Evolutionary conservation across 2,113 vertebrate genomes (phyloP), one percentile per base, ranked within the genome.

Genomic region (Eretmochelys imbricata): DNA sequence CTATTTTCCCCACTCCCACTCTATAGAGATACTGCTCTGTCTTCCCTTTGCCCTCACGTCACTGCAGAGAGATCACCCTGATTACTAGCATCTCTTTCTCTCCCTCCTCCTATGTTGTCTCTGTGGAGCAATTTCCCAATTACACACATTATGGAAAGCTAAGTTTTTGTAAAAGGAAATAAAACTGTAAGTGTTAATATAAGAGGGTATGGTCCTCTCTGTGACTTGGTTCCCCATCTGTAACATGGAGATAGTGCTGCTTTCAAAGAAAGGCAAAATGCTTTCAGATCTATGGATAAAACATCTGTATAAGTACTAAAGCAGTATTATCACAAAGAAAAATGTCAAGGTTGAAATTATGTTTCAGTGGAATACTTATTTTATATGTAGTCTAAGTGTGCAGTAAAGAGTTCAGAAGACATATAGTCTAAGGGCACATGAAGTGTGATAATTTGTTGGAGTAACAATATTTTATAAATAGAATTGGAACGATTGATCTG

Each of bases 151-250:
- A 2, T 65, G 46, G 35, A 93, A 93, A 87, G 62, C 38, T 17
- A 86, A 35, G 86, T 88, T 82, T 72, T 95, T 35, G 38, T 82
- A 51, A 83, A 91, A 92, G 46, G 88, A 90, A 89, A 86, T 9
- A 11, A n/a, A 84, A 75, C 5, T 89, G 12, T 35, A 89, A 82
- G 83, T 51, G 10, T 50, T 91, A 78, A 27, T 10, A 6, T 10
- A 81, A 29, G 25, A 94, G 10, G 57, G 4, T 31, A 10, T 42
- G 19, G 17, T 53, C 42, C 1, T 16, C 9, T 78, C 38, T 79
- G 2, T 85, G 48, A 19, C 24, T 89, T 91, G 65, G n/a, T 93
- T 89, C 7, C 27, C 20, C 59, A n/a, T 88, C 5, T 4, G 5
- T 84, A 17, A 17, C 8, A 11, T 4, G 10, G 14, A 6, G 4